Base-by-base conservation (phyloP, 2,113 vertebrate genomes). In the Cygnus atratus region DNA sequence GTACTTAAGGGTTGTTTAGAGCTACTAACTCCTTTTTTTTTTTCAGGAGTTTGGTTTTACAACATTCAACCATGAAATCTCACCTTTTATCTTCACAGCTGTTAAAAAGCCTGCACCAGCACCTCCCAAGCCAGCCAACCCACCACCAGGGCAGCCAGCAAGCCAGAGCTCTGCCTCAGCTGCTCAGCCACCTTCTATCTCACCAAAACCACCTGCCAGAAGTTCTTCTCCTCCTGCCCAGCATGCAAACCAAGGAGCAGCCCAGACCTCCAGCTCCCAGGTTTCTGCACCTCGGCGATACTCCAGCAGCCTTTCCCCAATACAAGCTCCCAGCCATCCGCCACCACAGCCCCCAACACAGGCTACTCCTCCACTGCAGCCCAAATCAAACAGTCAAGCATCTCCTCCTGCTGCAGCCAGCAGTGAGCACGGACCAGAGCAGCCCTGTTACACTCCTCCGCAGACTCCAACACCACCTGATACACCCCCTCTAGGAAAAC, bases 41-140 rank as follows among this genome's bases (percentile, higher is more conserved):
- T 28, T 26, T 58, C 6, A 4, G 48, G 16, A 57, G 5, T 21
- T 61, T 61, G 43, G 5, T 92, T 84, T 80, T 25, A 7, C 20
- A 31, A 5, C 9, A 16, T 15, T 9, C 35, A 43, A 22, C 28
- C 16, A 5, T 78, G 59, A n/a, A 14, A 25, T 88, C n/a, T 92
- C 44, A 2, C 33, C 25, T 85, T 26, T 92, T 95, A 18, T 71
- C 43, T 81, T 84, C 17, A 13, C 97, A 99, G 99, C 98, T 76
- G 96, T 99, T 87, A 99, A 99, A 85, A 99, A 99, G 92, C 99
- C 99, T 5, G 99, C 99, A 0, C 99, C 99, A 2, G 98, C 99
- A 11, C 99, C 99, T 54, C 99, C 99, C 6, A 99, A 99, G 85
- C 99, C 99, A 17, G 96, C 97, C 67, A 99, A 98, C 97, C 98